Evolutionary conservation across 2,888 invertebrate species (phyloP).

Genomic region (Hanleya hanleyi): DNA sequence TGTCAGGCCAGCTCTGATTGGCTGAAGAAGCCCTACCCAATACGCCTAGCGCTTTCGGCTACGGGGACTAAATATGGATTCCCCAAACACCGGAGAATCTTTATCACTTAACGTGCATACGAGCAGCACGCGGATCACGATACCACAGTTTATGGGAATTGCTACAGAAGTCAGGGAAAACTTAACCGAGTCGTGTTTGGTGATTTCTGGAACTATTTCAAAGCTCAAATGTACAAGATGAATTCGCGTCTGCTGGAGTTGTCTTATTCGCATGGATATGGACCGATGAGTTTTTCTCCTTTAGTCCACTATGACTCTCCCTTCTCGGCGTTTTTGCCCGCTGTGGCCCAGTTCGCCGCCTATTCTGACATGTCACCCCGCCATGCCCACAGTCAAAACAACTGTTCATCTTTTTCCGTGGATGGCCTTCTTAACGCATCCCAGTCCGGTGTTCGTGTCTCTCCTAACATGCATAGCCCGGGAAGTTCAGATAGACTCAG

Average conservation of each 20-base stretch:
- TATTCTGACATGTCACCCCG: background rate
- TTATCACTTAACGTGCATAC: background rate
- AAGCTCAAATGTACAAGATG: background rate
- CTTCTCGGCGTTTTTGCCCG: background rate
- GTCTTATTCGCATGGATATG: slow-evolving; percentile 2
- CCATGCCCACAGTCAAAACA: slow-evolving; percentile 1
- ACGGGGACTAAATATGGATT: background rate
- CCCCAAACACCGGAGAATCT: background rate
- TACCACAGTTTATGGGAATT: background rate
- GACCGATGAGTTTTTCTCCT: slow-evolving; percentile 9
- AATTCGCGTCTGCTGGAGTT: slow-evolving; percentile 6
- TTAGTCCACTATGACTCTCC: slow-evolving; percentile 5
- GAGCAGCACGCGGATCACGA: background rate
- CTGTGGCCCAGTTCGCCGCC: slow-evolving; percentile 9
- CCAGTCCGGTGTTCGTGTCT: background rate
- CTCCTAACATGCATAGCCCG: background rate
- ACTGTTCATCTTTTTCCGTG: background rate
- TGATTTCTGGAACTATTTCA: background rate
- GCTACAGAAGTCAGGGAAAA: background rate
- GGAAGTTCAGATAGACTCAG: background rate
- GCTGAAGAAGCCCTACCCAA: background rate
- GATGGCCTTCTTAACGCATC: slow-evolving; percentile 3
- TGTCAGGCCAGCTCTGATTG: background rate
- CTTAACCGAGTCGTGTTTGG: no score
- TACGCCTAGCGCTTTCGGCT: background rate